phyloP scores from a whole-genome alignment of 2,113 vertebrate genomes.

The Megaceryle maxima region DNA sequence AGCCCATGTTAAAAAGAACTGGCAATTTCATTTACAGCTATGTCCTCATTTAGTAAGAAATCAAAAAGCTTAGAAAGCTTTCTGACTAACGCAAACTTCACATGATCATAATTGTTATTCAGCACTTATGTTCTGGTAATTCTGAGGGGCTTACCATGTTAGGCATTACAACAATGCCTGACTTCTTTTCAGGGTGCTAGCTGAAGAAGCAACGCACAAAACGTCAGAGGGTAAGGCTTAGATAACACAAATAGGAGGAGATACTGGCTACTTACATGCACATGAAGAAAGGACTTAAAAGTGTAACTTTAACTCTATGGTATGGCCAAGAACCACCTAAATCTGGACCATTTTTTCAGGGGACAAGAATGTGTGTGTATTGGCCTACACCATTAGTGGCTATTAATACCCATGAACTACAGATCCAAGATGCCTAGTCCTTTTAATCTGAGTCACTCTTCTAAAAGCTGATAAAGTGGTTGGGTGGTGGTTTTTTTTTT shows the following conservation, averaged over 20 bases:
- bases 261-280: not conserved
- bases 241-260: not conserved
- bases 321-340: not conserved
- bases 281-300: not conserved
- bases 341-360: not conserved
- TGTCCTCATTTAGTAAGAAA: not conserved
- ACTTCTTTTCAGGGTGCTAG: not conserved
- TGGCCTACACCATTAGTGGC: not conserved
- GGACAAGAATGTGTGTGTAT: not conserved
- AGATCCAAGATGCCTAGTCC: not conserved
- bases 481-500: rapidly evolving
- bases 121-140: not conserved
- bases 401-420: not conserved
- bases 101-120: not conserved
- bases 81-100: not conserved
- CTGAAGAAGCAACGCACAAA: not conserved
- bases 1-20: not conserved
- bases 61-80: not conserved
- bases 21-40: not conserved
- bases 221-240: not conserved
- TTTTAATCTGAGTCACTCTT: not conserved
- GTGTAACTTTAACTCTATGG: not conserved
- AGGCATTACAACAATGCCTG: not conserved
- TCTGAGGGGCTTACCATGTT: not conserved
- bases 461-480: not conserved